A percentile compares a stretch with the other conserved stretches of the same genome.
These are phyloP conservation scores for Muscicapa striata DNA, from an alignment of 2,797 vertebrate species.

Conservation along the genomic window DNA sequence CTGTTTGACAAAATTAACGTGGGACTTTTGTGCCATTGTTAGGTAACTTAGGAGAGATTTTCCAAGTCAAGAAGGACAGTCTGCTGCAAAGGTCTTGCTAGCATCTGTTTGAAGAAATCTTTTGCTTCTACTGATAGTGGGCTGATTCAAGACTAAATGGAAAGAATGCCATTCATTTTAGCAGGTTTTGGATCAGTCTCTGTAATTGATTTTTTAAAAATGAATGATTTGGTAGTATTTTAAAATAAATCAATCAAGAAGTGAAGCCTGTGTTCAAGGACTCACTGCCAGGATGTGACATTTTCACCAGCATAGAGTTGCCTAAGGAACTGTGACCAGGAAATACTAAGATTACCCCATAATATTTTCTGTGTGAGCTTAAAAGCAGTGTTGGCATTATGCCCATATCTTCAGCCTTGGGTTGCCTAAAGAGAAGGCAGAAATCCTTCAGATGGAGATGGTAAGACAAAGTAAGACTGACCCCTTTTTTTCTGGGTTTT, in stretches of 20 bases:
- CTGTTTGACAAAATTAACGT: neutral
- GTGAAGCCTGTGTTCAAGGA: neutral
- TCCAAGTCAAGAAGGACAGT: neutral
- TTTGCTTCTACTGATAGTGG: neutral
- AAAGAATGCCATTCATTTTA: constrained; percentile 14
- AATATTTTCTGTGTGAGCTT: constrained; percentile 47
- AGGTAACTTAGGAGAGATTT: neutral
- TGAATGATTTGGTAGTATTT: constrained; percentile 25
- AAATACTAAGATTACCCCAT: constrained; percentile 32
- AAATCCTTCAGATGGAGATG: neutral
- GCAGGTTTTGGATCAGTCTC: neutral
- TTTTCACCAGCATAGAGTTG: constrained; percentile 14
- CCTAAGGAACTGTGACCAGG: constrained; percentile 33
- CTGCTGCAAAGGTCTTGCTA: neutral
- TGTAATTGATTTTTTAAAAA: neutral
- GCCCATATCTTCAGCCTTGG: neutral
- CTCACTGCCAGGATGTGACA: constrained; percentile 8
- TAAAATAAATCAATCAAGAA: constrained; percentile 8
- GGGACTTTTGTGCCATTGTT: neutral
- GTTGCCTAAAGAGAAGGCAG: neutral
- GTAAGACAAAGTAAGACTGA: neutral
- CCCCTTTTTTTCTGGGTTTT: neutral
- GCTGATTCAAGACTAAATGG: neutral
- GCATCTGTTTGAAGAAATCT: neutral
- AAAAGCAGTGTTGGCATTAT: constrained; percentile 49